Evolutionary conservation across 2,888 invertebrate genomes (phyloP).

Genomic region (Thymelicus sylvestris): DNA sequence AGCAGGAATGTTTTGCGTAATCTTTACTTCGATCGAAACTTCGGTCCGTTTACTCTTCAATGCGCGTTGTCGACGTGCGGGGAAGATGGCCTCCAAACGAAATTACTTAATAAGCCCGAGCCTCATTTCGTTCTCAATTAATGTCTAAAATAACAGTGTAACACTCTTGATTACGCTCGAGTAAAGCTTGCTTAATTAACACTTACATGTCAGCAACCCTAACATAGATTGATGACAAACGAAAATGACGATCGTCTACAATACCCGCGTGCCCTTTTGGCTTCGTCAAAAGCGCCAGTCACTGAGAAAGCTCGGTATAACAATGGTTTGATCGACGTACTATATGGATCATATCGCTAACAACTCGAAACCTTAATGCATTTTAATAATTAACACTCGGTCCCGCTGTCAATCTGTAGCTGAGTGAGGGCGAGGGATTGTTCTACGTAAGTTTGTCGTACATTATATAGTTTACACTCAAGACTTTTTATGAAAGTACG

Average conservation of each 20-base stretch:
- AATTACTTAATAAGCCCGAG: slow-evolving; percentile 66
- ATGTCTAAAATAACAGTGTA: slow-evolving; percentile 84
- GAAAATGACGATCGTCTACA: slow-evolving; percentile 80
- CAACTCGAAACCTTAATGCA: slow-evolving; percentile 75
- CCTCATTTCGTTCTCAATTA: slow-evolving; percentile 80
- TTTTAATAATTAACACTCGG: slow-evolving; percentile 75
- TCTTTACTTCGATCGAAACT: slow-evolving; percentile 76
- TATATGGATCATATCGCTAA: slow-evolving; percentile 68
- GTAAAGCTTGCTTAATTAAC: slow-evolving; percentile 84
- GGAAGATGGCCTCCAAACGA: slow-evolving; percentile 67
- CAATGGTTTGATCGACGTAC: slow-evolving; percentile 68
- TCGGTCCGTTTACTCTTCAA: slow-evolving; percentile 70
- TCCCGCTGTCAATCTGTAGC: slow-evolving; percentile 41
- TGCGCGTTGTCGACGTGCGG: slow-evolving; percentile 65
- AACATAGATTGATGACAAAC: slow-evolving; percentile 85
- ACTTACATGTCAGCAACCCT: slow-evolving; percentile 82
- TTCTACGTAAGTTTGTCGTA: slow-evolving; percentile 39
- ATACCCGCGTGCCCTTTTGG: slow-evolving; percentile 60
- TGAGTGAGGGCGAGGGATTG: slow-evolving; percentile 34
- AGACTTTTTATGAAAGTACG: not conserved
- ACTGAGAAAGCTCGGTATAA: slow-evolving; percentile 69
- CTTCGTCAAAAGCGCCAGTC: slow-evolving; percentile 77
- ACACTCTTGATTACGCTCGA: slow-evolving; percentile 84
- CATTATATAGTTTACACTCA: slow-evolving; percentile 3
- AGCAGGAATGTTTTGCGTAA: slow-evolving; percentile 67